Evolutionary conservation across 2,888 invertebrate species (phyloP), one percentile per base, ranked within the genome.

Genomic region (Pantelozetes paolii): DNA sequence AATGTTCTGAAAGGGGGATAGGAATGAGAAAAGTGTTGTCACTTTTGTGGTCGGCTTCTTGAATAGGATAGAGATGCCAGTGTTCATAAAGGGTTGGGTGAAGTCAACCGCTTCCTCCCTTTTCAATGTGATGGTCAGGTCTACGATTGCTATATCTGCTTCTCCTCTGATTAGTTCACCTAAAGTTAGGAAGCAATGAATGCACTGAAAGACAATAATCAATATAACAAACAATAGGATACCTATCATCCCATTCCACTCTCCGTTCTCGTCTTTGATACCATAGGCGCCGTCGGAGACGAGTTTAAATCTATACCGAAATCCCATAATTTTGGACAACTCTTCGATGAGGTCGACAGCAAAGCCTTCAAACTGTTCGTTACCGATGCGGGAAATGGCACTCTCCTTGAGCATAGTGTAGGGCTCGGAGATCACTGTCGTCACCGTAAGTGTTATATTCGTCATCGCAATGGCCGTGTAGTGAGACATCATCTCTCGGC

Each of bases 11-110:
- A 96, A 90, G 0, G 96, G 95, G 18, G 91, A 91, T 81, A 94
- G 87, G 81, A 96, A 96, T 1, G 94, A 94, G 82, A 94, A 95
- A 8, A 94, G 84, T 80, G 91, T 89, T 0, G 95, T 93, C 0
- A 91, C 89, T 78, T 90, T 88, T 79, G 91, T 90, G 75, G 87
- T 88, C 0, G 96, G 94, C 79, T 92, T 92, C 80, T 89, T 89
- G 83, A 90, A 95, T 36, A 95, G 83, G 79, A 97, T 95, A 67
- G 91, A 90, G 79, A 94, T 95, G 50, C 92, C 91, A 11, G 78
- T 78, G 78, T 85, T 85, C 82, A 86, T 85, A 80, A 85, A 86
- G 18, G 78, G 78, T 26, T 74, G 71, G 9, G 78, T 77, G 79
- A 86, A 86, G 79, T 86, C 86, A 18, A 86, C 83, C 20, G 84